Base-by-base conservation (phyloP, 2,888 invertebrate genomes). In the Pelosia muscerda region DNA sequence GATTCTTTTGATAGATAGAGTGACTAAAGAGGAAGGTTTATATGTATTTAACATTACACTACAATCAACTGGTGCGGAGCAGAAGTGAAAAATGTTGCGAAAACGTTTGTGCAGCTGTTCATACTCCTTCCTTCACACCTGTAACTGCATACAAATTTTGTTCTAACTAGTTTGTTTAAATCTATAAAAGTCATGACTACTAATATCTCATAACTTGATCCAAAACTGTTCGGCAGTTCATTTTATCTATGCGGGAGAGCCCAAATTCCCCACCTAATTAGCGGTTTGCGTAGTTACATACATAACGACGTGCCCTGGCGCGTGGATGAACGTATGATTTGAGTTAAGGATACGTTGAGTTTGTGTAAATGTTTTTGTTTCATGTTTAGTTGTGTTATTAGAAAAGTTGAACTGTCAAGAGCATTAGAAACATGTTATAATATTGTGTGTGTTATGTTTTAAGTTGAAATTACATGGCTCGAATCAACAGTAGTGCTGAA, bases 251-350 rank as follows among this genome's bases (percentile, higher is more conserved):
- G 63, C 63, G 38, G 31, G 57, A 71, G 68, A 63, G 66, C 71
- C 69, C 71, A 75, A 82, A 76, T 82, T 72, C 73, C 65, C 69
- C 56, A 71, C 72, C 79, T 79, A 82, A 83, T 83, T 83, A 81
- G 81, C 69, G 81, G 81, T 81, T 78, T 68, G 59, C 69, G 64
- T 73, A 74, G 68, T 66, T 74, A 72, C 68, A 68, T 76, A 72
- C 31, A 62, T 74, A 74, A 71, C 66, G 67, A 71, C 61, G 58
- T 68, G 61, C 42, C 31, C 56, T 54, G 28, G 62, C 55, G 63
- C 55, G 63, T 53, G 61, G 65, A 60, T 81, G 76, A 71, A 71
- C 69, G 58, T 68, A 64, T 74, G 74, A 69, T 81, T 78, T 61
- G 38, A 56, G 70, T 59, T 72, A 71, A 67, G 13, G 56, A 55